Evolutionary conservation across 2,888 invertebrate species (phyloP).

Genomic region (Stenurella melanura): DNA sequence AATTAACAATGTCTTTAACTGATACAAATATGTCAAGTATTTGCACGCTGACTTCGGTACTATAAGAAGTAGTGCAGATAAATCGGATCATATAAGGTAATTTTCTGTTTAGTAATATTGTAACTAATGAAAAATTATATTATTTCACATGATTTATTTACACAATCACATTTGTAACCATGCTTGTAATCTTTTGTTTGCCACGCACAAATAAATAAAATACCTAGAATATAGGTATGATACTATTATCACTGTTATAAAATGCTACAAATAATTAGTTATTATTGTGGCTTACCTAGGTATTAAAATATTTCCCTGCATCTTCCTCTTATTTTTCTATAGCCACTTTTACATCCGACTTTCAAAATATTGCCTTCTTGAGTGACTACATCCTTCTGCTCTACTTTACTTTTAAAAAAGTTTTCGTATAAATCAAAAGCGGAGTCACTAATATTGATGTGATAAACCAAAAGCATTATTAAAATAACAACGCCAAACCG

Average conservation of each 20-base stretch:
- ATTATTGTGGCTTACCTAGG: background rate
- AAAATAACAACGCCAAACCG: background rate
- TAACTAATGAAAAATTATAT: background rate
- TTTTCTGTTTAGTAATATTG: background rate
- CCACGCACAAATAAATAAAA: background rate
- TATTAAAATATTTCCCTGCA: slow-evolving; percentile 11
- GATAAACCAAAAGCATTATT: slow-evolving; percentile 14
- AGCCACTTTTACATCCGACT: slow-evolving; percentile 6
- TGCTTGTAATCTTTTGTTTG: background rate
- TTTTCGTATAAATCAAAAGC: background rate
- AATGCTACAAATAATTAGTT: background rate
- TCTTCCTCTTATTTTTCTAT: slow-evolving; percentile 19
- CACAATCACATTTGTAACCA: background rate
- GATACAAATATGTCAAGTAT: no score
- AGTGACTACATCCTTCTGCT: background rate
- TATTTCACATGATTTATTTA: background rate
- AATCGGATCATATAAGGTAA: no score
- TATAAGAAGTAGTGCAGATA: no score
- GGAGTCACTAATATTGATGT: slow-evolving; percentile 11
- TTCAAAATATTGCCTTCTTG: slow-evolving; percentile 20
- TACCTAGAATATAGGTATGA: background rate
- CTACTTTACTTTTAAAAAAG: slow-evolving; percentile 9
- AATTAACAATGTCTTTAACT: no score
- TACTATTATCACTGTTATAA: background rate
- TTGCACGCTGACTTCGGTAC: no score